These are phyloP conservation scores for Laspeyria flexula DNA, from an alignment of 2,888 invertebrate genomes.

Conservation along the genomic window DNA sequence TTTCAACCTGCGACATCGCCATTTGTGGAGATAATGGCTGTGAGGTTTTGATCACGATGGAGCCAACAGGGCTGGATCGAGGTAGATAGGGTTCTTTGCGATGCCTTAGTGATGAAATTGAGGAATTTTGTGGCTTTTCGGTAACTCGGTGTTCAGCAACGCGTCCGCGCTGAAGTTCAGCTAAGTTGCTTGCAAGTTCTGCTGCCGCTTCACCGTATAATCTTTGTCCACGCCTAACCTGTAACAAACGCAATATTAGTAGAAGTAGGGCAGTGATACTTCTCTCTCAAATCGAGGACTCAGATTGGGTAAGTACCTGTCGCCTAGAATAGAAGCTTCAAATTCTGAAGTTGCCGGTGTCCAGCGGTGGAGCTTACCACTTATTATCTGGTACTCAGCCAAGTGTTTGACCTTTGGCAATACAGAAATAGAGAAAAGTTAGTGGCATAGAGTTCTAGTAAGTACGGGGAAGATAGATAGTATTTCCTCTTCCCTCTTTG, in stretches of 20 bases:
- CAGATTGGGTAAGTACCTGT: too few species aligned
- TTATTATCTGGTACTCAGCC: too few species aligned
- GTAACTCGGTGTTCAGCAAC: conserved; percentile 52
- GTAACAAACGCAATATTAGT: conserved; percentile 9
- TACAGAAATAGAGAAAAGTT: too few species aligned
- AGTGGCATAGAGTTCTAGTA: too few species aligned
- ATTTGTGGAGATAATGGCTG: conserved; percentile 38
- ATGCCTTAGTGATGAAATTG: conserved; percentile 54
- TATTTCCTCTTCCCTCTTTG: too few species aligned
- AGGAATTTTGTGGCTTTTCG: conserved; percentile 64
- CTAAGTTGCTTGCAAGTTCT: conserved; percentile 67
- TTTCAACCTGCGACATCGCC: conserved; percentile 14
- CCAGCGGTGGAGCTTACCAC: too few species aligned
- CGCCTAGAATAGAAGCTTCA: too few species aligned
- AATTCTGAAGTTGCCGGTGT: too few species aligned
- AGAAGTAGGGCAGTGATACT: too few species aligned
- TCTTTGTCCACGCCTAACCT: conserved; percentile 71
- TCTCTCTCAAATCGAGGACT: too few species aligned
- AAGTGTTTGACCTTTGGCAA: too few species aligned
- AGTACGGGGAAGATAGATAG: too few species aligned
- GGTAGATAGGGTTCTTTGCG: conserved; percentile 69
- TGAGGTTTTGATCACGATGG: conserved; percentile 59
- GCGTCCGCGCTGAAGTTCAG: conserved; percentile 67
- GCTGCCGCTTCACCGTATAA: conserved; percentile 74
- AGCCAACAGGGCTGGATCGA: conserved; percentile 49